A percentile compares a stretch with the other conserved stretches of the same genome.
phyloP scores from a whole-genome alignment of 2,888 invertebrate genomes.

The Pristionchus mayeri region DNA sequence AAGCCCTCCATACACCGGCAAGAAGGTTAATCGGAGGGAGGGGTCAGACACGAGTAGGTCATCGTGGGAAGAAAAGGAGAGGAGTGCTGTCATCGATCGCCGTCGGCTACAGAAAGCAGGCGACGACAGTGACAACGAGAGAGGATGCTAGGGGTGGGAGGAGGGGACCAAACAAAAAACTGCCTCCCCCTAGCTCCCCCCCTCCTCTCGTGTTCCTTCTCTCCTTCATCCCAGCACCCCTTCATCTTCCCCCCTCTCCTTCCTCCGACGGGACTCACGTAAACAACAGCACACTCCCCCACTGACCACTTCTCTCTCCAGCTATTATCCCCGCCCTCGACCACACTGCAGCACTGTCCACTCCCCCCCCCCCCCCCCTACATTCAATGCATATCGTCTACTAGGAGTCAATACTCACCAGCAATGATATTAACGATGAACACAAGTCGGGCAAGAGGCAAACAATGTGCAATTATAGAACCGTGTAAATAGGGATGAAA shows the following conservation, averaged over 20 bases:
- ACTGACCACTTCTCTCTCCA: slow-evolving; percentile 27
- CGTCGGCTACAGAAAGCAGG: slow-evolving; percentile 25
- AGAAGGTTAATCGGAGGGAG: too few relatives aligned
- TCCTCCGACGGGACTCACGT: not conserved
- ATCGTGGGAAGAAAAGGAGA: too few relatives aligned
- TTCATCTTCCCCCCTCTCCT: not conserved
- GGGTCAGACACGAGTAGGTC: too few relatives aligned
- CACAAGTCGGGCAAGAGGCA: too few relatives aligned
- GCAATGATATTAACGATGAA: too few relatives aligned
- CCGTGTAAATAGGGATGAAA: not conserved
- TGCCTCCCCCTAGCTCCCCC: not conserved
- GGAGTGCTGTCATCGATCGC: slow-evolving; percentile 26
- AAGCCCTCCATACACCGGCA: too few relatives aligned
- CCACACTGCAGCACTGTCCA: not conserved
- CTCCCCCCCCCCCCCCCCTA: too few relatives aligned
- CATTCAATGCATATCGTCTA: too few relatives aligned
- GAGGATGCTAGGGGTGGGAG: not conserved
- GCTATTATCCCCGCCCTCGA: slow-evolving; percentile 7
- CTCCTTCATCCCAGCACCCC: slow-evolving; percentile 27
- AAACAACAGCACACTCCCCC: slow-evolving; percentile 18
- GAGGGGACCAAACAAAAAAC: slow-evolving; percentile 11
- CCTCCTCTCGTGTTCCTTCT: slow-evolving; percentile 13
- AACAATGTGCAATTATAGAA: not conserved
- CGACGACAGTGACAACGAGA: slow-evolving; percentile 27
- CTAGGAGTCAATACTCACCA: too few relatives aligned